Base-by-base conservation (phyloP, 2,797 vertebrate genomes). In the Discoglossus pictus region DNA sequence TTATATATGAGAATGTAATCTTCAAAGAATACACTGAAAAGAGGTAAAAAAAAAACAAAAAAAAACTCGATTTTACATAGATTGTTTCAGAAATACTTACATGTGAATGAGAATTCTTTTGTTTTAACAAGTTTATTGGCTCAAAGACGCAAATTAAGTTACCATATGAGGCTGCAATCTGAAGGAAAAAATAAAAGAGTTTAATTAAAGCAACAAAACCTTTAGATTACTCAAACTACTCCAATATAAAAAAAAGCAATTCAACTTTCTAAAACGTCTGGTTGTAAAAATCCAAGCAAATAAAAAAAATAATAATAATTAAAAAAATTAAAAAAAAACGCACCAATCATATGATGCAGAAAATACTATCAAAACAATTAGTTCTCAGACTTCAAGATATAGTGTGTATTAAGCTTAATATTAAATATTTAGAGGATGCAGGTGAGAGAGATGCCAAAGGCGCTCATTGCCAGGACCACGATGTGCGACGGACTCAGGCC, bases 101-200 rank as follows among this genome's bases (percentile, higher is more conserved):
- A 65, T 86, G 82, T 74, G 78, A 73, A 12, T 73, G 78, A 74
- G 78, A 79, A 67, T 83, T 89, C 80, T 88, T 92, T 76, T 87
- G 83, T 81, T 92, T 92, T 44, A 82, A 76, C 42, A 89, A 69
- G 56, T 81, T 87, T 77, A 94, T 77, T 42, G 97, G 95, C 79
- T 99, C 94, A 88, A 99, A 99, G 73, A 99, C 79, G 77, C 92
- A 97, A 75, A 99, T 86, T 40, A 89, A 80, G 59, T 91, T 95
- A 82, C 94, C 97, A 4, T 98, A 99, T 70, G 95, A 98, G 83
- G 95, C 96, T 83, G 97, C 96, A 88, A 99, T 96, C 97, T 99
- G 83, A 79, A 66, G 24, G 24, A 18, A 67, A 74, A 65, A 66
- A 13, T 21, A 65, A 59, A 39, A 13, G 8, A 31, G 4, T 31